Evolutionary conservation across 2,113 vertebrate genomes (phyloP), one percentile per base, ranked within the genome.

Genomic region (Carlito syrichta): DNA sequence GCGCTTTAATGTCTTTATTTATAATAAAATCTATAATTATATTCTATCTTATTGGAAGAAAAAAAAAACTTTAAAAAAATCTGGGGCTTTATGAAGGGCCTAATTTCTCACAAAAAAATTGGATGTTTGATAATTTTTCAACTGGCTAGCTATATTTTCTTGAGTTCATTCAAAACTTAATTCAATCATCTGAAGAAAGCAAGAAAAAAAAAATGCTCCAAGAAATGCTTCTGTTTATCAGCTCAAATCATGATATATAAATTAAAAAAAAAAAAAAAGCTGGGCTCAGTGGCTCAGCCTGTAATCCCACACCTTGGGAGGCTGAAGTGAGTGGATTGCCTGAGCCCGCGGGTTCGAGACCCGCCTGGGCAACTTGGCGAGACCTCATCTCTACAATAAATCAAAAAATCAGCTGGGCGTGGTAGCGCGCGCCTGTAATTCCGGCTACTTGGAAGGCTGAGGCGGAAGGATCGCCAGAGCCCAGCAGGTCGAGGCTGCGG

Each of bases 41-140:
- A 66, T 76, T 83, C n/a, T 66, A 74, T 96, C 16, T 14, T 77
- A 81, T 56, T 78, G 89, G 50, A 78, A 89, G 45, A 62, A 77
- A 86, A 83, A 76, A 56, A 58, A 92, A 17, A 35, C 50, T 78
- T n/a, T 54, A 20, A 25, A 77, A 76, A 25, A 66, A 88, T 89
- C 23, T 87, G 27, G 3, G 4, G 5, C 38, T 95, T 97, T 78
- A 35, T 58, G 23, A 68, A 82, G 40, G 30, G 38, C 16, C 27
- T 81, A 78, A 77, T 97, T 95, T 74, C 60, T 90, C 86, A 54
- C 79, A 95, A 87, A 87, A 94, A 94, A 17, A 87, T 8, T 76
- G 86, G 8, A 32, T 86, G 10, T 11, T 84, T 94, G 25, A 86
- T 45, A 32, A 17, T 54, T 86, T 92, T 94, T 56, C 45, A 45